These are phyloP conservation scores for Zaprionus ghesquierei DNA, from an alignment of 1,140 invertebrate species.

Conservation along the genomic window DNA sequence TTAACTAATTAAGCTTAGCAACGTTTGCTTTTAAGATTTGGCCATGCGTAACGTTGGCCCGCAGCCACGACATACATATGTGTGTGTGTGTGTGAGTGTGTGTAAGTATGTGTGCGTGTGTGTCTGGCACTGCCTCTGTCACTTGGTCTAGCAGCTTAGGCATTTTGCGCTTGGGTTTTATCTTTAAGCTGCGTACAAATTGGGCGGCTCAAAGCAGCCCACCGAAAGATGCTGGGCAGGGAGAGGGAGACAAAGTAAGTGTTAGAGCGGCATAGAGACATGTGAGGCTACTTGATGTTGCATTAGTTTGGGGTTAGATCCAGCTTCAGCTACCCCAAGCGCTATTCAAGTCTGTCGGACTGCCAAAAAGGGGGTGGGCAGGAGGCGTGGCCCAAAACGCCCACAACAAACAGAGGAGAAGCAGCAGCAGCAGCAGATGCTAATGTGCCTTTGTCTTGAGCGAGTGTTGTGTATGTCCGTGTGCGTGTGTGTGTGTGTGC, in stretches of 20 bases:
- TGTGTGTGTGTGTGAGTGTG: background rate
- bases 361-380: background rate
- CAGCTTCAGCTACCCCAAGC: background rate
- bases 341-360: slow-evolving; percentile 8
- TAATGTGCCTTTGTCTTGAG: slow-evolving; percentile 43
- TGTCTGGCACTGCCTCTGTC: slow-evolving; percentile 19
- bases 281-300: slow-evolving; percentile 41
- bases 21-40: background rate
- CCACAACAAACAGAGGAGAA: slow-evolving; percentile 7
- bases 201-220: slow-evolving; percentile 30
- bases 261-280: background rate
- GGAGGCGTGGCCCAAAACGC: background rate
- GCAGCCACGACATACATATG: background rate
- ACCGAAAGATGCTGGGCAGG: slow-evolving; percentile 7
- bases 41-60: background rate
- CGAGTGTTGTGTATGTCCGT: slow-evolving; percentile 18
- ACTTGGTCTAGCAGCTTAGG: slow-evolving; percentile 24
- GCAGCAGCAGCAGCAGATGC: slow-evolving; percentile 27
- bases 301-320: slow-evolving; percentile 44
- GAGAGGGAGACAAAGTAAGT: background rate
- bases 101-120: background rate
- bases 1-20: background rate
- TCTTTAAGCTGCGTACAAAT: slow-evolving; percentile 49
- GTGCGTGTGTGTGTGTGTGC: slow-evolving; percentile 9
- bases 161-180: slow-evolving; percentile 35